Base-by-base conservation (phyloP, 2,888 invertebrate genomes). In the Lordiphosa andalusiaca region DNA sequence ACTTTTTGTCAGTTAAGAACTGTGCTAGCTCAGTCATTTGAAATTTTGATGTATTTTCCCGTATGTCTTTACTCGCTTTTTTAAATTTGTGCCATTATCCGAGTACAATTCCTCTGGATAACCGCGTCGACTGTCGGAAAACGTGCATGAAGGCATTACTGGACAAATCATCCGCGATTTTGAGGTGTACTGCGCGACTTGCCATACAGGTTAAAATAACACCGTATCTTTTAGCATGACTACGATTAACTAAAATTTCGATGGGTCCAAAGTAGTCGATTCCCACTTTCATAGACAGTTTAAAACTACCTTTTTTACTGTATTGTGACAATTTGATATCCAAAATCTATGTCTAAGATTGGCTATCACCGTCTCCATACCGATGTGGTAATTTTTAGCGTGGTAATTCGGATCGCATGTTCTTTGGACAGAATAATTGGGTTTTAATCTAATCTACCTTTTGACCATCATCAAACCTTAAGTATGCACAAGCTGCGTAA, bases 141-240 rank as follows among this genome's bases (percentile, higher is more conserved):
- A 44, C 44, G 44, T 44, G 44, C 38, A 53, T 53, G 19, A 44
- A 44, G 19, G 52, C 52, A 30, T 53, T 53, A 46, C 41, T 23
- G 9, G 41, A 41, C 9, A 41, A 41, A 19, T 41, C 41, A 12
- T 23, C 41, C 10, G 41, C 25, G 9, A 39, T 25, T 21, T 36
- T 30, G 16, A 51, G 51, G 41, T 51, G 42, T 4, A 51, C 23
- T 41, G 38, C 37, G 5, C 44, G 52, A 38, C 25, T 44, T 3
- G 44, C 30, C 44, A 53, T 44, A 44, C 38, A 52, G 2, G 52
- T 52, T 9, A 37, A 25, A 7, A 44, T 44, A 38, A 38, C 36
- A 12, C 51, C 51, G 12, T 51, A 51, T 6, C 44, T 36, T n/a
- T 25, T 41, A n/a, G 25, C 41, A 38, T 7, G 19, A 19, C 19